A percentile compares a stretch with the other conserved stretches of the same genome.
Evolutionary conservation across 2,888 invertebrate species (phyloP).

Genomic region (Pseudococcus viburni): DNA sequence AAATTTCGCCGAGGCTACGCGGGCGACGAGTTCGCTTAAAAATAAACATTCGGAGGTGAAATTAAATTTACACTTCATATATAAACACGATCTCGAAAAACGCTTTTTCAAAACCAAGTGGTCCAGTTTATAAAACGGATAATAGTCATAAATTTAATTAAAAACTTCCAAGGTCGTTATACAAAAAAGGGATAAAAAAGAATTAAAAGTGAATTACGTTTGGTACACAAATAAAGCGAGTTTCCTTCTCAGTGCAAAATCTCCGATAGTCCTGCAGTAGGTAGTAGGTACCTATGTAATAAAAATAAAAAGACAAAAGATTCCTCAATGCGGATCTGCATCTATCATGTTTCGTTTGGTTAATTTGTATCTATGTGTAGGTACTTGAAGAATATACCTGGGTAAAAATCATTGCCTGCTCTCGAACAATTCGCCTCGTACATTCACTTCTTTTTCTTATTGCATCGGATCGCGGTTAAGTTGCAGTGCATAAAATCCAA

Average conservation of each 20-base stretch:
- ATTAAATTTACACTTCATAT: constrained; percentile 57
- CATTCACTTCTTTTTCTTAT: constrained; percentile 22
- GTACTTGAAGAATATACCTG: background rate
- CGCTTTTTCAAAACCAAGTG: constrained; percentile 43
- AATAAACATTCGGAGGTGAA: constrained; percentile 47
- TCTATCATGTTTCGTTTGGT: constrained; percentile 14
- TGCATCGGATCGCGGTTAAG: background rate
- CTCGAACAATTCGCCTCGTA: constrained; percentile 1
- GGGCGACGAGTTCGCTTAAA: constrained; percentile 34
- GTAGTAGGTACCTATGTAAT: background rate
- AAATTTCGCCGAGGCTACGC: constrained; percentile 32
- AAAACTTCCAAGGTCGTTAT: constrained; percentile 48
- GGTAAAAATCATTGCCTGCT: background rate
- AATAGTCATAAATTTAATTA: constrained; percentile 58
- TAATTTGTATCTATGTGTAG: constrained; percentile 22
- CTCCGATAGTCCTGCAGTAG: background rate
- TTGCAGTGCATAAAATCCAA: background rate
- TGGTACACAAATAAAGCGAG: constrained; percentile 34
- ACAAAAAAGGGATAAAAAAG: constrained; percentile 13
- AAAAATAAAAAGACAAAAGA: constrained; percentile 35
- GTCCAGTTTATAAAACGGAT: constrained; percentile 57
- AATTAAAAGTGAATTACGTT: constrained; percentile 51
- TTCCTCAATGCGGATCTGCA: constrained; percentile 23
- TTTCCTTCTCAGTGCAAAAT: constrained; percentile 6
- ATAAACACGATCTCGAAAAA: constrained; percentile 54